Conservation (phyloP, 2,888 invertebrate genomes). For the Pocota personata region DNA sequence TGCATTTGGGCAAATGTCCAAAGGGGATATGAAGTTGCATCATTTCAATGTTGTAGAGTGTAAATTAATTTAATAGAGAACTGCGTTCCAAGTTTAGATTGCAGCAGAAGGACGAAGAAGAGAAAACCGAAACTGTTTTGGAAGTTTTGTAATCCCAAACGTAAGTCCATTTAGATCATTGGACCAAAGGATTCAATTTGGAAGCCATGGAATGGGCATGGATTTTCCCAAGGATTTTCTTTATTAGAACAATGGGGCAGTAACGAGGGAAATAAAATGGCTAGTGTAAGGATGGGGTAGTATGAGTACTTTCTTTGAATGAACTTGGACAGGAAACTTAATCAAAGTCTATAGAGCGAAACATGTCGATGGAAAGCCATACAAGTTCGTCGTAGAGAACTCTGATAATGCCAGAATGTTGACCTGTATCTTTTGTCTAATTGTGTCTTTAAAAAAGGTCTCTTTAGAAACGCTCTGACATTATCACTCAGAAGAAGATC, state of each 20-base stretch:
- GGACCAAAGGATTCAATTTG: slow-evolving; percentile 21
- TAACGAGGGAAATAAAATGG: background rate
- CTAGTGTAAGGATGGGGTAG: background rate
- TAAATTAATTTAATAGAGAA: slow-evolving; percentile 26
- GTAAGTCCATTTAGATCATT: slow-evolving; percentile 28
- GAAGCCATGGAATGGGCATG: background rate
- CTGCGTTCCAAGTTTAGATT: background rate
- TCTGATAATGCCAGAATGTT: background rate
- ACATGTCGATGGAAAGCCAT: background rate
- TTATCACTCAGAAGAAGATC: no score
- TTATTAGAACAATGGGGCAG: background rate
- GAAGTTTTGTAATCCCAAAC: slow-evolving; percentile 45
- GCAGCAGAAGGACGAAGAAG: background rate
- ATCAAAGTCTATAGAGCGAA: background rate
- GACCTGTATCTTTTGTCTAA: no score
- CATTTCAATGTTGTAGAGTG: slow-evolving; percentile 20
- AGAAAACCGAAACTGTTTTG: slow-evolving; percentile 25
- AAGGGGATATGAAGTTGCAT: background rate
- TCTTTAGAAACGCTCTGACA: no score
- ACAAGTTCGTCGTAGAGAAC: background rate
- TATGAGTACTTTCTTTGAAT: background rate
- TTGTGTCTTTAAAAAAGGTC: no score
- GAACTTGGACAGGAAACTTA: background rate
- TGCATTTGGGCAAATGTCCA: slow-evolving; percentile 43
- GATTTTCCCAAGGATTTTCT: slow-evolving; percentile 6